These are phyloP conservation scores for Misgurnus anguillicaudatus DNA, from an alignment of 2,113 vertebrate species.

Conservation along the genomic window DNA sequence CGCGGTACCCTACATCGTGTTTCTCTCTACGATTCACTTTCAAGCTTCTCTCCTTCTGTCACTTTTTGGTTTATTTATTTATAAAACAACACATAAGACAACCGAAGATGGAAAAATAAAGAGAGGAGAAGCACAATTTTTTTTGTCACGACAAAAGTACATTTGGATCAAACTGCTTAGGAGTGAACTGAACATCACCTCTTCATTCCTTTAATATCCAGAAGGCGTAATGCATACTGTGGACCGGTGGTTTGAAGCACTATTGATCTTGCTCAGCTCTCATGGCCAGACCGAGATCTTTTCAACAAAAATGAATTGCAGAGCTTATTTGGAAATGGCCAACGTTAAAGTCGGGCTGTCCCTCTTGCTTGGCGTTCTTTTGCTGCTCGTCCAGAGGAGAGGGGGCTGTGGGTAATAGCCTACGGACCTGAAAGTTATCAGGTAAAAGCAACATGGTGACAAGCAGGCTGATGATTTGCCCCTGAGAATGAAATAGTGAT, in stretches of 20 bases:
- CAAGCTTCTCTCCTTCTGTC: conserved; percentile 39
- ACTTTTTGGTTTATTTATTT: conserved; percentile 31
- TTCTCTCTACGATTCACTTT: conserved; percentile 52
- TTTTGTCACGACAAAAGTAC: conserved; percentile 34
- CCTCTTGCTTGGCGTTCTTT: conserved; percentile 44
- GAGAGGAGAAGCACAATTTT: background rate
- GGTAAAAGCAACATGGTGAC: conserved; percentile 39
- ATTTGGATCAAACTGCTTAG: conserved; percentile 40
- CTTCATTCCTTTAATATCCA: conserved; percentile 60
- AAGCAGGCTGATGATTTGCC: conserved; percentile 41
- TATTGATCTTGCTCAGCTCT: conserved; percentile 63
- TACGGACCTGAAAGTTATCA: conserved; percentile 39
- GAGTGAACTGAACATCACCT: conserved; percentile 46
- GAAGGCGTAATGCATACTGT: conserved; percentile 62
- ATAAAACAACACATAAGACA: background rate
- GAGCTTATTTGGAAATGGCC: conserved; percentile 54
- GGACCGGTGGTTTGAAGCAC: conserved; percentile 49
- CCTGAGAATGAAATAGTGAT: conserved; percentile 38
- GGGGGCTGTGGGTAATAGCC: conserved; percentile 28
- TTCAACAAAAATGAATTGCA: conserved; percentile 59
- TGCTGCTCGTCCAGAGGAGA: background rate
- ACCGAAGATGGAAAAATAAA: background rate
- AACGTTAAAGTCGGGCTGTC: conserved; percentile 55
- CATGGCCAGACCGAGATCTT: conserved; percentile 43
- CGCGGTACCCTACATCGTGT: conserved; percentile 61